Base-by-base conservation (phyloP, 2,113 vertebrate species). In the Tupaia chinensis region DNA sequence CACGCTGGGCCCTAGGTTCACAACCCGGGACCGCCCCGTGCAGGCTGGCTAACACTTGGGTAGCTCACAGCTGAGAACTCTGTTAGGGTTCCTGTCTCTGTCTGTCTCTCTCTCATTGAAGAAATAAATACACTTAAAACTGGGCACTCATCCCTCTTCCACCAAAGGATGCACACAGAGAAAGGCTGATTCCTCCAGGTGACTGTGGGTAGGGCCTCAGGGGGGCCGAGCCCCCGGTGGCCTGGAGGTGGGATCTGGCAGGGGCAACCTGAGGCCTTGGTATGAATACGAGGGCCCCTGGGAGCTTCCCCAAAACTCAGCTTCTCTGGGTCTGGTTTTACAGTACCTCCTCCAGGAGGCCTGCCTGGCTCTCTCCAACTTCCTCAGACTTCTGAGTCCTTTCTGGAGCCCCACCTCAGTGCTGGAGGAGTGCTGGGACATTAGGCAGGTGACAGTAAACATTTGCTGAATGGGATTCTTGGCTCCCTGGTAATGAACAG, bases 361-460 rank as follows among this genome's bases (percentile, higher is more conserved):
- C 53, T 82, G 79, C 32, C 69, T 72, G 80, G 79, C n/a, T 63
- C 54, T 78, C 14, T 20, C 81, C 5, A 19, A n/a, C 32, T 58
- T 32, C 56, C 91, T 66, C 53, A 17, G 32, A 91, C 65, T 44
- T 85, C 87, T 9, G 23, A 34, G 85, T 23, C 81, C 77, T 81
- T 32, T 12, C 76, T 87, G 60, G 86, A 66, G 17, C 29, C 78
- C 22, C 14, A 14, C 70, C 66, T 54, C 12, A 15, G 12, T 12
- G 10, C 2, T 72, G 85, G 27, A 34, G 66, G 87, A 89, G 83
- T 15, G 70, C 88, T 83, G 77, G 70, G 79, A 87, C 92, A 94
- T 95, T 82, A 94, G 85, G 68, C 84, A 87, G 79, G 79, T 84
- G 92, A 76, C 34, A 96, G 95, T 68, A 89, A 97, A 93, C 96